Evolutionary conservation across 2,888 invertebrate genomes (phyloP).

Genomic region (Pseudeuparius sepicola): DNA sequence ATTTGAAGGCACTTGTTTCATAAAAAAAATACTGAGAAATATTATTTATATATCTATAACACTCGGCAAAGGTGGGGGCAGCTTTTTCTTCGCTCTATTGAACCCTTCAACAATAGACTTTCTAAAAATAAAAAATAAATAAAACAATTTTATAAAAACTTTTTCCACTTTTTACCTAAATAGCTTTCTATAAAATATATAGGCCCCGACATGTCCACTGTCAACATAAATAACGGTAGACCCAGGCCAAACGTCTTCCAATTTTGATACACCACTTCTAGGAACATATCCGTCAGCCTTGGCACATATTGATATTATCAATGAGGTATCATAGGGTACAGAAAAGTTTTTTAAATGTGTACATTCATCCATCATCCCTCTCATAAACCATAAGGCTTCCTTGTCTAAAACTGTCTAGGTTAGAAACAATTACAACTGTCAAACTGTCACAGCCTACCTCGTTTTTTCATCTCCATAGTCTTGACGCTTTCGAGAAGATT

Average conservation of each 20-base stretch:
- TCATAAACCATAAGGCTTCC: constrained; percentile 87
- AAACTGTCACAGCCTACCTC: constrained; percentile 45
- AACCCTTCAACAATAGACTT: constrained; percentile 69
- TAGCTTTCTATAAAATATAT: constrained; percentile 73
- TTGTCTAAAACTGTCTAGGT: constrained; percentile 36
- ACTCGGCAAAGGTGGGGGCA: constrained; percentile 26
- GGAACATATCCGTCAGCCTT: constrained; percentile 87
- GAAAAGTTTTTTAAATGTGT: constrained; percentile 93
- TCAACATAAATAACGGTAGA: constrained; percentile 79
- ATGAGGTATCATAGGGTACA: constrained; percentile 73
- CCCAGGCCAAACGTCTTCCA: constrained; percentile 90
- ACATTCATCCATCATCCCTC: constrained; percentile 97
- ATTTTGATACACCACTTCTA: constrained; percentile 65
- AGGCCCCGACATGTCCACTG: constrained; percentile 83
- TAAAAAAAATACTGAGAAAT: too few species aligned
- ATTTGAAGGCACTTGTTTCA: too few species aligned
- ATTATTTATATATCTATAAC: constrained; percentile 21
- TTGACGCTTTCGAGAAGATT: too few species aligned
- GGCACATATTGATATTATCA: constrained; percentile 87
- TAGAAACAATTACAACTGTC: too few species aligned
- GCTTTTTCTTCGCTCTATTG: constrained; percentile 50
- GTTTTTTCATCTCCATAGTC: constrained; percentile 50
- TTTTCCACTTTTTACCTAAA: constrained; percentile 59
- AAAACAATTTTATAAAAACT: constrained; percentile 17
- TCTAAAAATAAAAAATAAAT: too few species aligned